Evolutionary conservation across 2,888 invertebrate species (phyloP).

Genomic region (Bruchidius siliquastri): DNA sequence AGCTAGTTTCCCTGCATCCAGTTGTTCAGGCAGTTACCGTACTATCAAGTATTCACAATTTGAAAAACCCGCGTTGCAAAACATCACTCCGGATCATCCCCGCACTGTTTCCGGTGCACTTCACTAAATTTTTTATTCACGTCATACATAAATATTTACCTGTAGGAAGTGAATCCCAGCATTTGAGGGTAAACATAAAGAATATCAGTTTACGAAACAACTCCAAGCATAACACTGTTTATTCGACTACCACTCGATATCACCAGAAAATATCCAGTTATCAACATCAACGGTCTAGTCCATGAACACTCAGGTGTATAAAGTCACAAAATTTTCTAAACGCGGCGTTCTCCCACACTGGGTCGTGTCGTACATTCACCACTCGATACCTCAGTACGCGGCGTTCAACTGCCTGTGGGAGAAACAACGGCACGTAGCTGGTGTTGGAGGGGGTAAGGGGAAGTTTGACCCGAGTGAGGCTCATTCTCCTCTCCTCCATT

Average conservation of each 20-base stretch:
- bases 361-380: slow-evolving; percentile 24
- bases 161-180: slow-evolving; percentile 66
- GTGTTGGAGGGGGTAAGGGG: slow-evolving; percentile 53
- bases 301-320: background rate
- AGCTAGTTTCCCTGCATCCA: background rate
- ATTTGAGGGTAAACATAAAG: slow-evolving; percentile 58
- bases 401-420: slow-evolving; percentile 48
- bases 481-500: slow-evolving; percentile 45
- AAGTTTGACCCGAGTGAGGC: slow-evolving; percentile 40
- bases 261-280: background rate
- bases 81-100: background rate
- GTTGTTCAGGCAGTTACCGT: background rate
- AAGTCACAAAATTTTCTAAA: slow-evolving; percentile 1
- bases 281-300: slow-evolving; percentile 6
- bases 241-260: background rate
- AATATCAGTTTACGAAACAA: slow-evolving; percentile 27
- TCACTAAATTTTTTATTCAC: background rate
- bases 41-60: no score
- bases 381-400: slow-evolving; percentile 32
- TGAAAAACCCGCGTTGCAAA: background rate
- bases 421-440: slow-evolving; percentile 57
- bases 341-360: slow-evolving; percentile 1
- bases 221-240: slow-evolving; percentile 20
- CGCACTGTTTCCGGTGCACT: background rate
- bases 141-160: slow-evolving; percentile 40